Percentiles rank a stretch among this genome's conserved stretches.
Conservation (phyloP, 2,797 vertebrate genomes). For the Danio aesculapii region DNA sequence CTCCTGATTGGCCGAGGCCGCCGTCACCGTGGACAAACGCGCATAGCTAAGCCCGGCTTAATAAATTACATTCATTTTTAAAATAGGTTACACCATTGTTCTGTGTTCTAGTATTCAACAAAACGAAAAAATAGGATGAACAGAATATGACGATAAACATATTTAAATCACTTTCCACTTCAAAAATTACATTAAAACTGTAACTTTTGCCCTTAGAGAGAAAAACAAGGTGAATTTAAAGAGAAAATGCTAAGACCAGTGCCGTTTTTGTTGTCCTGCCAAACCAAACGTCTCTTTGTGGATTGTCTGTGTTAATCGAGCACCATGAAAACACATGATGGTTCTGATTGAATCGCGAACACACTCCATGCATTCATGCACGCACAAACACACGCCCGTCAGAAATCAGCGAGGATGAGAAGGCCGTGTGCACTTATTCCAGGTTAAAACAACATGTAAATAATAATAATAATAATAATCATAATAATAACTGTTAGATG, state of each 20-base stretch:
- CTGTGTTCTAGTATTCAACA: slow-evolving; percentile 72
- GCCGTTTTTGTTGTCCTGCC: slow-evolving; percentile 53
- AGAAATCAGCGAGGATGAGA: slow-evolving; percentile 39
- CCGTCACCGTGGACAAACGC: slow-evolving; percentile 67
- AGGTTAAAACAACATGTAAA: slow-evolving; percentile 52
- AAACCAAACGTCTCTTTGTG: slow-evolving; percentile 68
- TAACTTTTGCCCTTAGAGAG: slow-evolving; percentile 66
- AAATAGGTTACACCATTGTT: slow-evolving; percentile 70
- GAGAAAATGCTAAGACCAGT: slow-evolving; percentile 61
- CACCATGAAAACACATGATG: slow-evolving; percentile 78
- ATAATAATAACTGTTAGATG: slow-evolving; percentile 45
- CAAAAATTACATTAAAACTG: slow-evolving; percentile 72
- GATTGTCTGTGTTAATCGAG: slow-evolving; percentile 81
- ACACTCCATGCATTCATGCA: slow-evolving; percentile 33
- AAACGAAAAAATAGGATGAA: slow-evolving; percentile 63
- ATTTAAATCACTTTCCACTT: slow-evolving; percentile 65
- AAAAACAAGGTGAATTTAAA: slow-evolving; percentile 53
- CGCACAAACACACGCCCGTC: slow-evolving; percentile 30
- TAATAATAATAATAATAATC: slow-evolving; percentile 25
- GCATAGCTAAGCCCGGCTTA: slow-evolving; percentile 72
- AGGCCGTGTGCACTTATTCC: slow-evolving; percentile 21
- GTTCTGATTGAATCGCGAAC: slow-evolving; percentile 54
- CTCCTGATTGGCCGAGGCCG: slow-evolving; percentile 67
- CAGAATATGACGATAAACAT: slow-evolving; percentile 62
- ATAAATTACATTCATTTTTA: slow-evolving; percentile 85